Evolutionary conservation across 2,113 vertebrate species (phyloP).

Genomic region (Callipepla californica): DNA sequence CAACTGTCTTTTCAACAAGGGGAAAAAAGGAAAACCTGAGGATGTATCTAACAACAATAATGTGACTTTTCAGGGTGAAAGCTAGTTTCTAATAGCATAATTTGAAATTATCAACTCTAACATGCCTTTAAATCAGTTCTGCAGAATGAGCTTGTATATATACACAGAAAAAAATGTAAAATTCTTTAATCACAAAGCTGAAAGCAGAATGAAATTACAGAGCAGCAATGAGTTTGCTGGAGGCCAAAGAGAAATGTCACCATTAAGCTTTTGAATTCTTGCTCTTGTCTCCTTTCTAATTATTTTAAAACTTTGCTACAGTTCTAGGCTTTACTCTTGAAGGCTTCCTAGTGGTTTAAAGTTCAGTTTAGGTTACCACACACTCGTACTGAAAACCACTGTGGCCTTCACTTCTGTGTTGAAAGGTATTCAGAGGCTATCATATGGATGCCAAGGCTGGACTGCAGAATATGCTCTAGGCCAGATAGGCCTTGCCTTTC

Average conservation of each 20-base stretch:
- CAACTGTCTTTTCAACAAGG: neutral
- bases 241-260: slow-evolving; percentile 57
- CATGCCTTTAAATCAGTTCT: slow-evolving; percentile 4
- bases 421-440: neutral
- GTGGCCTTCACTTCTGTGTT: neutral
- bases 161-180: slow-evolving; percentile 30
- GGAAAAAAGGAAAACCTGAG: neutral
- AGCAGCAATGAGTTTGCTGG: slow-evolving; percentile 32
- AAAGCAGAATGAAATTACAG: slow-evolving; percentile 37
- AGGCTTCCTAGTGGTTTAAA: slow-evolving; percentile 11
- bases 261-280: slow-evolving; percentile 12
- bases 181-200: slow-evolving; percentile 27
- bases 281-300: slow-evolving; percentile 12
- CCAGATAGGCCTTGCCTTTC: neutral
- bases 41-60: neutral
- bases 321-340: neutral
- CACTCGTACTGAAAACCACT: accelerated
- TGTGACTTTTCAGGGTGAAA: slow-evolving; percentile 25
- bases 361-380: neutral
- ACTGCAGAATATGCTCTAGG: neutral
- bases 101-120: slow-evolving; percentile 15
- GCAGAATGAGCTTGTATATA: neutral
- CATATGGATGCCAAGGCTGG: neutral
- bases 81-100: neutral
- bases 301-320: neutral